Percentiles rank a stretch among this genome's conserved stretches.
Evolutionary conservation across 1,140 invertebrate genomes (phyloP).

Genomic region (Diorhabda sublineata): DNA sequence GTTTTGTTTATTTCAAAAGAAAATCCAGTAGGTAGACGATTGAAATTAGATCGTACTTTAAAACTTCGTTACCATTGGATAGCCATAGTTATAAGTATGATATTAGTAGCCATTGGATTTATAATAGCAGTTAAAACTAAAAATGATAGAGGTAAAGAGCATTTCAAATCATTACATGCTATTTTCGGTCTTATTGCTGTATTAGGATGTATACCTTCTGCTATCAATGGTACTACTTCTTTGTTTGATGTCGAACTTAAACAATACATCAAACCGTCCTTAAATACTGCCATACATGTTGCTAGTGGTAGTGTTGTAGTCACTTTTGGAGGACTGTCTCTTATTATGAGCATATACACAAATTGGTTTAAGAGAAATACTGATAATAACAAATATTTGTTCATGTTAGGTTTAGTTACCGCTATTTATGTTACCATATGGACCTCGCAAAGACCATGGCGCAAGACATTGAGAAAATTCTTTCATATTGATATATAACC

Average conservation of each 20-base stretch:
- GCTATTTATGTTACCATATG: slow-evolving; percentile 27
- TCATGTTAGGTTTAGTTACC: slow-evolving; percentile 26
- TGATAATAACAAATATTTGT: slow-evolving; percentile 23
- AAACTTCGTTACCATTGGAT: slow-evolving; percentile 29
- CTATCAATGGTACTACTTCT: slow-evolving; percentile 29
- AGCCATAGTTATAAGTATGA: slow-evolving; percentile 22
- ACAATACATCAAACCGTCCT: slow-evolving; percentile 23
- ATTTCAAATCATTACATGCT: slow-evolving; percentile 36
- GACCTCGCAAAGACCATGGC: slow-evolving; percentile 28
- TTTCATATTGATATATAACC: slow-evolving; percentile 5
- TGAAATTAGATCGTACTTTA: slow-evolving; percentile 14
- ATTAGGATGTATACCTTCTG: slow-evolving; percentile 24
- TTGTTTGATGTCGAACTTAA: slow-evolving; percentile 34
- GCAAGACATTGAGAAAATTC: slow-evolving; percentile 20
- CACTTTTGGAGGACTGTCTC: slow-evolving; percentile 33
- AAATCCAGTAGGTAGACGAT: slow-evolving; percentile 26
- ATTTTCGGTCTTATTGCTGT: slow-evolving; percentile 33
- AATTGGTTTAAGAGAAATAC: slow-evolving; percentile 35
- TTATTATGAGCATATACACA: slow-evolving; percentile 37
- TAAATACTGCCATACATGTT: slow-evolving; percentile 35
- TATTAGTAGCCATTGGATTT: slow-evolving; percentile 28
- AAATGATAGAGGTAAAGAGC: slow-evolving; percentile 30
- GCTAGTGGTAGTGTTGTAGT: slow-evolving; percentile 28
- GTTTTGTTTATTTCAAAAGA: slow-evolving; percentile 34
- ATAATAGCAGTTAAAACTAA: slow-evolving; percentile 34